Evolutionary conservation across 1,140 invertebrate species (phyloP).

Genomic region (Cotesia vestalis): DNA sequence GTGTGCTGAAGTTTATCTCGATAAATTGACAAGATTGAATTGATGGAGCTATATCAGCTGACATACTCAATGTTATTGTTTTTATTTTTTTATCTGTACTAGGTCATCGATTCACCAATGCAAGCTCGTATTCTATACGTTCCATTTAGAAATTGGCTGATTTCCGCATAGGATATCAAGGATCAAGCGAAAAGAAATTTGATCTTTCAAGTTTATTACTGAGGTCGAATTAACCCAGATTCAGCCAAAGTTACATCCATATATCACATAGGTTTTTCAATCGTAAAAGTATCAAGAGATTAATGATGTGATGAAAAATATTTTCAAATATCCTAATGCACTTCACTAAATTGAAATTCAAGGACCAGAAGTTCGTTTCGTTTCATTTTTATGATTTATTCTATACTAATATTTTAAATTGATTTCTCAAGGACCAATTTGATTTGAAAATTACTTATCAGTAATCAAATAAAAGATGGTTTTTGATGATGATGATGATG

Average conservation of each 20-base stretch:
- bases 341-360: background rate
- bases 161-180: background rate
- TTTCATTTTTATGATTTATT: no score
- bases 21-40: background rate
- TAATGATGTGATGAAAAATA: conserved; percentile 12
- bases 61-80: background rate
- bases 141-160: conserved; percentile 10
- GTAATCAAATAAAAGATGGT: no score
- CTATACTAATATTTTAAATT: no score
- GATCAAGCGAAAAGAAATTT: background rate
- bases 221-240: conserved; percentile 1
- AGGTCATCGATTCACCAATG: conserved; percentile 9
- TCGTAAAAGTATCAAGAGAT: background rate
- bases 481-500: no score
- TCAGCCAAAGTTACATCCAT: background rate
- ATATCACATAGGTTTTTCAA: background rate
- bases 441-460: no score
- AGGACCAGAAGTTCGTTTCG: background rate
- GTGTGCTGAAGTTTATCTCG: background rate
- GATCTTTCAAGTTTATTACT: conserved; percentile 6
- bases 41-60: conserved; percentile 8
- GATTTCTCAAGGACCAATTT: no score
- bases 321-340: conserved; percentile 4
- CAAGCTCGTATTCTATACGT: background rate
- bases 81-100: conserved; percentile 16